A percentile compares a stretch with the other conserved stretches of the same genome.
Conservation (phyloP, 2,888 invertebrate genomes). For the Drosophila trichaetosa region DNA sequence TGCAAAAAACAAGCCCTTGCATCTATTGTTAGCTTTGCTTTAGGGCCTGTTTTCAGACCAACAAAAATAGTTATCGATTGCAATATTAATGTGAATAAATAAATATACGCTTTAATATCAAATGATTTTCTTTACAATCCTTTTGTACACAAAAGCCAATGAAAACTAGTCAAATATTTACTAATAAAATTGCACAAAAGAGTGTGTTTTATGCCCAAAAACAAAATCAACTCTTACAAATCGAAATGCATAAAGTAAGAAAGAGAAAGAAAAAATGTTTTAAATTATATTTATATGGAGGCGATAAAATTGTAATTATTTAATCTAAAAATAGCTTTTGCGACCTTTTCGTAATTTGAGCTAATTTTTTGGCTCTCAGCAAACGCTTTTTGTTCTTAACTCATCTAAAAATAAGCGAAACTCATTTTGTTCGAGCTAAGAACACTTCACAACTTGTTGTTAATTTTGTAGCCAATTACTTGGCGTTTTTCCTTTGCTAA, state of each 20-base stretch:
- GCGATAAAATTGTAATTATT: not conserved
- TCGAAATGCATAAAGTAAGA: not conserved
- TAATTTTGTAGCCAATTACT: not conserved
- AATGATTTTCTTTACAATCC: not conserved
- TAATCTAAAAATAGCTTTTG: too few relatives aligned
- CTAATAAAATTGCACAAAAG: too few relatives aligned
- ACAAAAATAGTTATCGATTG: not conserved
- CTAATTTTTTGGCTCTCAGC: fast-evolving
- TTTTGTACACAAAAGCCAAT: not conserved
- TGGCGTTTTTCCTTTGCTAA: not conserved
- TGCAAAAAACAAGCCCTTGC: not conserved
- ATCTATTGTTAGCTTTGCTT: not conserved
- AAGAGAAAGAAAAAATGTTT: not conserved
- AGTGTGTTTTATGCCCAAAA: too few relatives aligned
- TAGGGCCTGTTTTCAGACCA: not conserved
- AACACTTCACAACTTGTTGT: not conserved
- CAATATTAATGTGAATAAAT: too few relatives aligned
- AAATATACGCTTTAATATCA: too few relatives aligned
- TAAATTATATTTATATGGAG: not conserved
- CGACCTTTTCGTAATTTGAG: too few relatives aligned
- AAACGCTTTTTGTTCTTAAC: not conserved
- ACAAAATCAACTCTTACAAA: not conserved
- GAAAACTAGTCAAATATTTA: too few relatives aligned
- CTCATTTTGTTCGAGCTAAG: too few relatives aligned
- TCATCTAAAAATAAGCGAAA: too few relatives aligned